Evolutionary conservation across 2,888 invertebrate species (phyloP), one percentile per base, ranked within the genome.

Genomic region (Phoronis australis): DNA sequence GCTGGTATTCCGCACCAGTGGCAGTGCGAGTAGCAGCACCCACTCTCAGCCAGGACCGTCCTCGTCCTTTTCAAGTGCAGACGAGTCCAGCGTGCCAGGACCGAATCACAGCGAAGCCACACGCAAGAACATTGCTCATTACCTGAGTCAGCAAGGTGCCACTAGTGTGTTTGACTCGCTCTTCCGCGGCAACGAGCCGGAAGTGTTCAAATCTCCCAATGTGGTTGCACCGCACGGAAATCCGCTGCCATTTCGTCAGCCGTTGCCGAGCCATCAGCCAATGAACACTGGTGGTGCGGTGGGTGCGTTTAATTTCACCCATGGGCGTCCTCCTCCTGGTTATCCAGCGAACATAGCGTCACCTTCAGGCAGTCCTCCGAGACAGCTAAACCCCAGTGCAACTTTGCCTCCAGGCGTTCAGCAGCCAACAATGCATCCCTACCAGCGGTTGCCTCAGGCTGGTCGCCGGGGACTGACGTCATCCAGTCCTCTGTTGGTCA

Each of bases 181-280:
- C 20, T 12, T 21, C 15, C 21, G 21, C 42, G 24, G 42, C 23
- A 42, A 42, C 24, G 50, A 61, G 69, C 48, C 70, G 73, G 45
- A 23, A 45, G 43, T 38, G 23, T 80, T 79, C 60, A 68, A 72
- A 49, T 78, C 78, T 52, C 92, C 92, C 41, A 91, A 91, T 79
- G 90, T 90, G 56, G 88, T 91, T 57, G 90, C 90, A 59, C 89
- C 90, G 3, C 88, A 84, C 85, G 81, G 86, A 63, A 87, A 87
- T 78, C 81, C 82, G 61, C 78, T 76, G 71, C 82, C 76, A 20
- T 69, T 75, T 54, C 69, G 66, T 48, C 56, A 50, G 18, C 55
- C 49, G 43, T 57, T 56, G 37, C 53, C 55, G 20, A 56, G 57
- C 40, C 60, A 61, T 44, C 50, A 61, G 45, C 59, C 55, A 20